Conservation (phyloP, 2,888 invertebrate genomes). For the Dendrolimus houi region DNA sequence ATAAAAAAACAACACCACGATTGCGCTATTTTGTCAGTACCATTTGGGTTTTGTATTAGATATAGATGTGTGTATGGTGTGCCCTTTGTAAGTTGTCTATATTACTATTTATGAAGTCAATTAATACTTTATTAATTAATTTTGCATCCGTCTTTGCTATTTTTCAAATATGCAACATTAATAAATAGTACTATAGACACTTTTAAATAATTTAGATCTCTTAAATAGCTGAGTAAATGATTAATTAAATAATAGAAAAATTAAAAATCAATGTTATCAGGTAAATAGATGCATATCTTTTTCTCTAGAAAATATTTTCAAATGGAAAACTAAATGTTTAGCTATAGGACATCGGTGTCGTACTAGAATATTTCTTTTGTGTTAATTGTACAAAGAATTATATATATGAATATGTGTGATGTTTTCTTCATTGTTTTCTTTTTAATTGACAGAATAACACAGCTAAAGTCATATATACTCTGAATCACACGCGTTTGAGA, state of each 20-base stretch:
- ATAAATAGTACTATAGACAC: slow-evolving; percentile 55
- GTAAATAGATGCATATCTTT: slow-evolving; percentile 74
- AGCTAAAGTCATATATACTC: slow-evolving; percentile 12
- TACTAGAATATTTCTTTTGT: slow-evolving; percentile 56
- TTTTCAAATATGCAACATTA: slow-evolving; percentile 14
- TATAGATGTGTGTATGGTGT: slow-evolving; percentile 56
- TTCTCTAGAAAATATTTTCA: slow-evolving; percentile 70
- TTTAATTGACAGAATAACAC: slow-evolving; percentile 33
- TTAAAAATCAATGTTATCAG: slow-evolving; percentile 57
- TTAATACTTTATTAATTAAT: slow-evolving; percentile 11
- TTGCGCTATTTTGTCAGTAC: slow-evolving; percentile 25
- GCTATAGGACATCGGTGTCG: slow-evolving; percentile 65
- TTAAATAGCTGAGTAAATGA: slow-evolving; percentile 46
- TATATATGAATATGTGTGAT: slow-evolving; percentile 9
- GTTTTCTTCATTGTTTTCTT: slow-evolving; percentile 10
- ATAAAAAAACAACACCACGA: slow-evolving; percentile 25
- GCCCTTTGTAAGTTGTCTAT: slow-evolving; percentile 40
- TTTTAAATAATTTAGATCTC: slow-evolving; percentile 34
- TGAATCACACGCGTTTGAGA: background rate
- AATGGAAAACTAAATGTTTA: slow-evolving; percentile 62
- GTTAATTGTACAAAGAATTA: slow-evolving; percentile 30
- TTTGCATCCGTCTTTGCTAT: slow-evolving; percentile 19
- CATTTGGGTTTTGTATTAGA: slow-evolving; percentile 39
- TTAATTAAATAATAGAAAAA: slow-evolving; percentile 15
- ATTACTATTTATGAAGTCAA: slow-evolving; percentile 38